Evolutionary conservation across 30 jellyfish, hydroid and myxozoan species (phyloP).

Genomic region (Mastigias papua): DNA sequence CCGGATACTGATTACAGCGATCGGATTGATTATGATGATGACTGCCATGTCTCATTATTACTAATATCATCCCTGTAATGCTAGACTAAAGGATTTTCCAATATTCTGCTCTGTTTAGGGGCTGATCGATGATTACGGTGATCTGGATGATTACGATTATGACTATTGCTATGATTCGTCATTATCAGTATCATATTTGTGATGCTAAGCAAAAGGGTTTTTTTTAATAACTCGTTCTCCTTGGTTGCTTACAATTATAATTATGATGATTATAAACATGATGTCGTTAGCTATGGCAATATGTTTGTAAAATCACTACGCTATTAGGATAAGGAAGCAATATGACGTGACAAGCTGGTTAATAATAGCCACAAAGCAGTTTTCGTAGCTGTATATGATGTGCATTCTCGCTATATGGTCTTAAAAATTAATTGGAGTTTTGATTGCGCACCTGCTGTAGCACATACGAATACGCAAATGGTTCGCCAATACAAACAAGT

Average conservation of each 20-base stretch:
- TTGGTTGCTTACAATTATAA: too few relatives aligned
- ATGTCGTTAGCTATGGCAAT: not conserved
- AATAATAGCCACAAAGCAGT: not conserved
- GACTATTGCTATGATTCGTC: too few relatives aligned
- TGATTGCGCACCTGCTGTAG: slow-evolving; percentile 19
- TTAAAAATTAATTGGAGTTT: not conserved
- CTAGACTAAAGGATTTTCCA: too few relatives aligned
- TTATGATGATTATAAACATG: not conserved
- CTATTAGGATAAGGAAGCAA: not conserved
- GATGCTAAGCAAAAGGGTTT: too few relatives aligned
- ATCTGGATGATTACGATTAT: not conserved
- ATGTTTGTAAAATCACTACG: not conserved
- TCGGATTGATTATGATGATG: too few relatives aligned
- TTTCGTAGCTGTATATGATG: not conserved
- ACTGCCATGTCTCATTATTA: too few relatives aligned
- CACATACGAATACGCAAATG: not conserved
- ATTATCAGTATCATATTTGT: too few relatives aligned
- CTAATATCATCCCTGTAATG: too few relatives aligned
- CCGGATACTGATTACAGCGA: too few relatives aligned
- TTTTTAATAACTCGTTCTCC: too few relatives aligned
- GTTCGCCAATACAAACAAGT: slow-evolving; percentile 1
- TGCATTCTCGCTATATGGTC: not conserved
- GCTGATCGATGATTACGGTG: too few relatives aligned
- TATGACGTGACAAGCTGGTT: slow-evolving; percentile 5
- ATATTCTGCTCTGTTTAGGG: too few relatives aligned